These are phyloP conservation scores for Drosophila atroscutellata DNA, from an alignment of 2,888 invertebrate species.

Conservation along the genomic window DNA sequence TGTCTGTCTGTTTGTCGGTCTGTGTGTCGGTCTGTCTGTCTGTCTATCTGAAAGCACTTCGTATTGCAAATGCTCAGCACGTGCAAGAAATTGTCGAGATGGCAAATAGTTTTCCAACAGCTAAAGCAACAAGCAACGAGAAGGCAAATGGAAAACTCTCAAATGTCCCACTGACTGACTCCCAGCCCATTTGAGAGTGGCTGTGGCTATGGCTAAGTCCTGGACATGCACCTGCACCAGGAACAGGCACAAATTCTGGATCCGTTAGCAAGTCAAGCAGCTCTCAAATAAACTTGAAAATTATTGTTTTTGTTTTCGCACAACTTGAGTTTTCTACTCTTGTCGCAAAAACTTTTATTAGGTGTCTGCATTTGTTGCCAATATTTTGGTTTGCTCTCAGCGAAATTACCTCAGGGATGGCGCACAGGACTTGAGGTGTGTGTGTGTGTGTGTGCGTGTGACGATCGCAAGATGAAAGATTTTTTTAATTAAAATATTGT, in stretches of 20 bases:
- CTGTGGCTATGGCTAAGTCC: background rate
- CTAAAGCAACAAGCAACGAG: slow-evolving; percentile 60
- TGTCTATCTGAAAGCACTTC: slow-evolving; percentile 47
- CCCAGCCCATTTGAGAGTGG: slow-evolving; percentile 19
- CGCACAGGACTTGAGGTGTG: background rate
- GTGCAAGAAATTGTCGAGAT: slow-evolving; percentile 80
- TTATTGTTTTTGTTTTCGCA: slow-evolving; percentile 80
- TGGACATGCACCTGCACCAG: slow-evolving; percentile 1
- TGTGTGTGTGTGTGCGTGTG: background rate
- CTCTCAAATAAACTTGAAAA: slow-evolving; percentile 71
- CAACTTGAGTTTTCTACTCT: slow-evolving; percentile 69
- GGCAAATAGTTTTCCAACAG: slow-evolving; percentile 78
- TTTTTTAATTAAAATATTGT: slow-evolving; percentile 78
- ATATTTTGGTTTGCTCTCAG: slow-evolving; percentile 54
- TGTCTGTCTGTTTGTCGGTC: background rate
- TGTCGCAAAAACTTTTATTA: slow-evolving; percentile 80
- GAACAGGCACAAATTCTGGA: slow-evolving; percentile 2
- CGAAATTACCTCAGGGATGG: slow-evolving; percentile 73
- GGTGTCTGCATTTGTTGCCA: slow-evolving; percentile 76
- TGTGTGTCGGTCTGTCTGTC: background rate
- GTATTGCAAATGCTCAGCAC: slow-evolving; percentile 73
- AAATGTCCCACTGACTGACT: slow-evolving; percentile 74
- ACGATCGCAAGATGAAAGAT: slow-evolving; percentile 57
- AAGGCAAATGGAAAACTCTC: slow-evolving; percentile 70
- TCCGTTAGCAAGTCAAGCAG: slow-evolving; percentile 12